Evolutionary conservation across 2,888 invertebrate genomes (phyloP).

Genomic region (Noctuana brunneofusca): DNA sequence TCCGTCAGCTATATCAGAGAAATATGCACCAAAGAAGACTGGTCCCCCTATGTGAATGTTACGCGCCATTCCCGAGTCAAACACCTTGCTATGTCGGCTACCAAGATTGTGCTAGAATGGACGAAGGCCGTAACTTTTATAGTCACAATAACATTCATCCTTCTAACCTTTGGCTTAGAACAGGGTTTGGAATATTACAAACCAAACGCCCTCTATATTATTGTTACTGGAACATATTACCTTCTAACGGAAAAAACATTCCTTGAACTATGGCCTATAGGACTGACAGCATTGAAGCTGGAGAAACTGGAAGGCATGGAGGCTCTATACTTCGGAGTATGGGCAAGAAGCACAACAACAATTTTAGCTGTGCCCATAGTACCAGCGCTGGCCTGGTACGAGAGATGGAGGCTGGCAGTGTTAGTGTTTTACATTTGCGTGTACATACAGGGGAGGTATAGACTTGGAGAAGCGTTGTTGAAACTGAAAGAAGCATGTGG

Average conservation of each 20-base stretch:
- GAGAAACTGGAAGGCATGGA: conserved; percentile 88
- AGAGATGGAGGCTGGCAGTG: conserved; percentile 82
- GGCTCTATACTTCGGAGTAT: conserved; percentile 85
- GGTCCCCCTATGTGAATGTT: conserved; percentile 89
- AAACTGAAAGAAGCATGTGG: conserved; percentile 84
- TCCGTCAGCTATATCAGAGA: conserved; percentile 89
- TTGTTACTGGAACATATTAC: conserved; percentile 87
- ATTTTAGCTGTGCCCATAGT: conserved; percentile 81
- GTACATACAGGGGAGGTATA: conserved; percentile 85
- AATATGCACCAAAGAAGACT: conserved; percentile 88
- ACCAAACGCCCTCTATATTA: conserved; percentile 86
- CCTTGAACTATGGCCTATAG: conserved; percentile 84
- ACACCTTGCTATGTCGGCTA: conserved; percentile 91
- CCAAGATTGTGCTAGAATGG: conserved; percentile 91
- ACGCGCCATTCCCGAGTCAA: conserved; percentile 88
- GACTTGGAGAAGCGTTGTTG: conserved; percentile 79
- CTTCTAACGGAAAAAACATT: conserved; percentile 88
- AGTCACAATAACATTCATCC: conserved; percentile 89
- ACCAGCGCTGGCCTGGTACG: conserved; percentile 80
- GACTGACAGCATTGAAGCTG: conserved; percentile 82
- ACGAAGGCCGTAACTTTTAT: conserved; percentile 91
- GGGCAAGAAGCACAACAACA: conserved; percentile 84
- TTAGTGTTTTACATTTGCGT: conserved; percentile 86
- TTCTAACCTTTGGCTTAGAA: conserved; percentile 88
- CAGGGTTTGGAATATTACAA: conserved; percentile 89